Conservation (phyloP, 2,888 invertebrate species). For the Resseliella maxima region DNA sequence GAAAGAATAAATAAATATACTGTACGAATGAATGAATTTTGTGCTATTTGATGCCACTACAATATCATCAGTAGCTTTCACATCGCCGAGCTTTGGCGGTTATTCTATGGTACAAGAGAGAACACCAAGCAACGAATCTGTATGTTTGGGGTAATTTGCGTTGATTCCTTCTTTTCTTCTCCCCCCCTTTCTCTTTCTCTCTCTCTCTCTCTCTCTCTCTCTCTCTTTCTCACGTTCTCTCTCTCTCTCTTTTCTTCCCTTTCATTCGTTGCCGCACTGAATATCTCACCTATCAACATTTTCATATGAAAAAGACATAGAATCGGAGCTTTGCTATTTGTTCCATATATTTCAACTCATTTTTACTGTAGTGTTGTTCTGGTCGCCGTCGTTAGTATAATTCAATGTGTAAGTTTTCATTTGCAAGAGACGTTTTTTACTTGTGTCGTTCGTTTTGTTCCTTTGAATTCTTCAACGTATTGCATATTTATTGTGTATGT, state of each 20-base stretch:
- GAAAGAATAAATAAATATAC: conserved; percentile 54
- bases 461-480: background rate
- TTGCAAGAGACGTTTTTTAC: conserved; percentile 11
- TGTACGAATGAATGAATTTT: conserved; percentile 38
- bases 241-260: background rate
- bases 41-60: conserved; percentile 53
- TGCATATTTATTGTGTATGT: background rate
- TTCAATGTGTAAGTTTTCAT: conserved; percentile 46
- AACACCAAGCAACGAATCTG: background rate
- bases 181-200: background rate
- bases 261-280: too few relatives aligned
- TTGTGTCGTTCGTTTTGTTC: background rate
- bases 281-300: background rate
- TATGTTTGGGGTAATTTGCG: conserved; percentile 23
- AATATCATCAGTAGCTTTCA: conserved; percentile 21
- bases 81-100: background rate
- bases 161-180: background rate
- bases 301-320: background rate
- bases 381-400: conserved; percentile 30
- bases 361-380: conserved; percentile 27
- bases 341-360: background rate
- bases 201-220: background rate
- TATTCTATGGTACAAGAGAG: background rate
- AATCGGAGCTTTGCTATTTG: background rate
- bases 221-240: background rate